These are phyloP conservation scores for Poecile montanus DNA, from an alignment of 2,797 vertebrate genomes.

Conservation along the genomic window DNA sequence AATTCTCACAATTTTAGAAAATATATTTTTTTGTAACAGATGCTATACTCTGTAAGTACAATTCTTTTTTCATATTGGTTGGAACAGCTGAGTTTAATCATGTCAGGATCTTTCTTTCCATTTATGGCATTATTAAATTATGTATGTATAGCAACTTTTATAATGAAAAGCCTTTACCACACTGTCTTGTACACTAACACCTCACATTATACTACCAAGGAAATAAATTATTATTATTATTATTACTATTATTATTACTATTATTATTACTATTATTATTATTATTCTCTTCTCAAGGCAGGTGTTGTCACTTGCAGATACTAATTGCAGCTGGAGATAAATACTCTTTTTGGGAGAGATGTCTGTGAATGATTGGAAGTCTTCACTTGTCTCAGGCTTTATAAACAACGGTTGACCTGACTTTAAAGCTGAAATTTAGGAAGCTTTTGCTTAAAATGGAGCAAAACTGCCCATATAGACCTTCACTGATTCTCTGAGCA, in stretches of 20 bases:
- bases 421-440: neutral
- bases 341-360: neutral
- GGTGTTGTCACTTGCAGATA: neutral
- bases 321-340: neutral
- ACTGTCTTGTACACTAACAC: neutral
- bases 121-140: neutral
- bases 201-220: neutral
- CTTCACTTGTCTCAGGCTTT: neutral
- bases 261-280: neutral
- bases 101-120: neutral
- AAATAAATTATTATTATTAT: neutral
- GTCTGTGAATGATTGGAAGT: neutral
- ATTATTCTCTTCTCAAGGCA: neutral
- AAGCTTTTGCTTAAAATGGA: neutral
- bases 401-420: neutral
- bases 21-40: neutral
- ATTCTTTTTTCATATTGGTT: neutral
- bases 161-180: neutral
- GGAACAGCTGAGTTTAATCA: neutral
- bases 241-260: neutral
- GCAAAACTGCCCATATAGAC: accelerated
- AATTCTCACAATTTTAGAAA: neutral
- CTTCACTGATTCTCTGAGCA: accelerated
- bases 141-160: neutral
- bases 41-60: neutral